A percentile compares a stretch with the other conserved stretches of the same genome.
These are phyloP conservation scores for Quadroppia sp. DNA, from an alignment of 2,888 invertebrate species.

Conservation along the genomic window DNA sequence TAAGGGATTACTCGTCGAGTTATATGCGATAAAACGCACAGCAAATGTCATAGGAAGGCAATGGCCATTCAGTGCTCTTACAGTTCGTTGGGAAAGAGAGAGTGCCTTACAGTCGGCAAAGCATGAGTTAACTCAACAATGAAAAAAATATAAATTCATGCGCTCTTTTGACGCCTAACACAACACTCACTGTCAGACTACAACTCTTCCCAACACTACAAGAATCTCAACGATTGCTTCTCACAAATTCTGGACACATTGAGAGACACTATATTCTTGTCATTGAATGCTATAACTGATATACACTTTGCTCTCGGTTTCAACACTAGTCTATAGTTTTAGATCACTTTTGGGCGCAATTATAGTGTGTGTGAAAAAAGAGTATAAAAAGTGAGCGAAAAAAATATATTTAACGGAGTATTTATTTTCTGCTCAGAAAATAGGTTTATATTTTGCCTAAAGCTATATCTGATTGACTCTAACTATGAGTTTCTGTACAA, in stretches of 20 bases:
- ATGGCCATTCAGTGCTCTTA: neutral
- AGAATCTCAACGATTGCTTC: conserved; percentile 9
- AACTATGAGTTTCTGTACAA: neutral
- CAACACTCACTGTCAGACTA: neutral
- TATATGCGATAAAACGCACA: neutral
- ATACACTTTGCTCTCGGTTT: neutral
- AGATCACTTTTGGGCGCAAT: neutral
- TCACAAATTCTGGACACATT: neutral
- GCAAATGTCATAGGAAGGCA: neutral
- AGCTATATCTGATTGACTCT: neutral
- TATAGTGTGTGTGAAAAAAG: neutral
- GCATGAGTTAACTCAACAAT: conserved; percentile 4
- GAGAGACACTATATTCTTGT: neutral
- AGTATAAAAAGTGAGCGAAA: neutral
- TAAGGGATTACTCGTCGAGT: neutral
- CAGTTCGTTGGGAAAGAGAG: neutral
- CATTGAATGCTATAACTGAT: neutral
- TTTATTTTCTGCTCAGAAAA: neutral
- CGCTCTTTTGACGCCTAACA: neutral
- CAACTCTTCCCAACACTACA: neutral
- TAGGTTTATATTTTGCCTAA: neutral
- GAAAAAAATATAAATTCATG: conserved; percentile 18
- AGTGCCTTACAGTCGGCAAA: neutral
- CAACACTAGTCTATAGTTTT: neutral
- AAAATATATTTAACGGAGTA: neutral